phyloP scores from a whole-genome alignment of 2,797 vertebrate species.

The Hydrophis major region DNA sequence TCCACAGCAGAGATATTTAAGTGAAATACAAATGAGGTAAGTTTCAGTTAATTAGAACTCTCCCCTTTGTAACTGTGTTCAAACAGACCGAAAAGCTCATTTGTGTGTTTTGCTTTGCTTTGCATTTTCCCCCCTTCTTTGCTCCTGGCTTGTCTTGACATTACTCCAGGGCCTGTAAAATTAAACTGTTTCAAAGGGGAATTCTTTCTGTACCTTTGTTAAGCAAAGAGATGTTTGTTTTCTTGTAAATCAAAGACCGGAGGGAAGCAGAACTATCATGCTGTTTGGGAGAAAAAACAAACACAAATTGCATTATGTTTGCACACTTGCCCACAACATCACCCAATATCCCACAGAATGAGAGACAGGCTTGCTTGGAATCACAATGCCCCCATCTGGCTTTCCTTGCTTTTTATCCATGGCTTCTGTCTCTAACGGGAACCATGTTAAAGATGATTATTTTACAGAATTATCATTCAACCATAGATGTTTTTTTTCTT shows the following conservation, averaged over 20 bases:
- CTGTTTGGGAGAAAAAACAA: conserved; percentile 22
- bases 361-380: conserved; percentile 8
- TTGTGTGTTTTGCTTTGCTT: conserved; percentile 14
- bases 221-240: conserved; percentile 34
- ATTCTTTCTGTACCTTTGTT: conserved; percentile 22
- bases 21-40: conserved; percentile 13
- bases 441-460: not conserved
- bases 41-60: conserved; percentile 19
- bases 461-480: conserved; percentile 2
- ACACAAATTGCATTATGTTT: conserved; percentile 33
- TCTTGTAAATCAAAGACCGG: conserved; percentile 31
- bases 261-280: conserved; percentile 17
- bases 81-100: not conserved
- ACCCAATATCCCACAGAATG: not conserved
- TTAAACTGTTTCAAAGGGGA: conserved; percentile 29
- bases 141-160: conserved; percentile 20
- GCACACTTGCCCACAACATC: conserved; percentile 16
- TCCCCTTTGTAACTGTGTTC: conserved; percentile 21
- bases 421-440: not conserved
- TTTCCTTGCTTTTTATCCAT: not conserved
- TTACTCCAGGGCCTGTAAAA: conserved; percentile 24
- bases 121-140: not conserved
- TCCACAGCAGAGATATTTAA: not conserved
- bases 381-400: conserved; percentile 5
- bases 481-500: not conserved